A percentile compares a stretch with the other conserved stretches of the same genome.
Evolutionary conservation across 2,888 invertebrate genomes (phyloP).

Genomic region (Mayetiola destructor): DNA sequence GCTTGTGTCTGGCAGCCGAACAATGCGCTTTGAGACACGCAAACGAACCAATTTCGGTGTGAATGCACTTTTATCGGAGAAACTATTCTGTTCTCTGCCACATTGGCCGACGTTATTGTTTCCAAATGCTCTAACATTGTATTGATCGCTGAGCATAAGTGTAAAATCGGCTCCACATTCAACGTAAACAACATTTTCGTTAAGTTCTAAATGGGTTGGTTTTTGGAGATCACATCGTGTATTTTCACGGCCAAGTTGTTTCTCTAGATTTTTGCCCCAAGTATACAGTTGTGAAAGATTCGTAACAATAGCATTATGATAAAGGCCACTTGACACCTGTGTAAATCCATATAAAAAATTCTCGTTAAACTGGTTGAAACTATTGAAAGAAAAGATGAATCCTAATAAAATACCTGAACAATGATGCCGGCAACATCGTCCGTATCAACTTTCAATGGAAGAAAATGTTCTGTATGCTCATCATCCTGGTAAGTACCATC

Average conservation of each 20-base stretch:
- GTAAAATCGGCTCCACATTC: slow-evolving; percentile 36
- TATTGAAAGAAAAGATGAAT: slow-evolving; percentile 1
- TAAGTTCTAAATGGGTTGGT: slow-evolving; percentile 30
- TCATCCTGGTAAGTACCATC: slow-evolving; percentile 15
- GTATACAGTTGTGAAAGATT: slow-evolving; percentile 56
- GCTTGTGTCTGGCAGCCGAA: slow-evolving; percentile 31
- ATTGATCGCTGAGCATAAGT: slow-evolving; percentile 33
- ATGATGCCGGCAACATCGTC: slow-evolving; percentile 46
- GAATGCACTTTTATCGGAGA: slow-evolving; percentile 28
- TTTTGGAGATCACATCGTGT: slow-evolving; percentile 29
- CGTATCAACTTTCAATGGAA: slow-evolving; percentile 47
- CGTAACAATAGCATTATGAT: slow-evolving; percentile 64
- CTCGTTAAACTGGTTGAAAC: background rate
- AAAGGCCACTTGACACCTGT: slow-evolving; percentile 57
- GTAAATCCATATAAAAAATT: background rate
- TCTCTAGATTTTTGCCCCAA: slow-evolving; percentile 84
- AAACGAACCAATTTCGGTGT: slow-evolving; percentile 31
- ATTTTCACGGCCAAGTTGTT: slow-evolving; percentile 56
- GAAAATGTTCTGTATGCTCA: slow-evolving; percentile 37
- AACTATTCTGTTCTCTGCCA: slow-evolving; percentile 29
- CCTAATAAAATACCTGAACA: slow-evolving; percentile 38
- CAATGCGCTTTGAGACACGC: slow-evolving; percentile 32
- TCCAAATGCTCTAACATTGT: slow-evolving; percentile 33
- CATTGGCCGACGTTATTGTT: slow-evolving; percentile 35
- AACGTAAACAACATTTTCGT: slow-evolving; percentile 32